Base-by-base conservation (phyloP, 2,797 vertebrate genomes). In the Sardinella longiceps region DNA sequence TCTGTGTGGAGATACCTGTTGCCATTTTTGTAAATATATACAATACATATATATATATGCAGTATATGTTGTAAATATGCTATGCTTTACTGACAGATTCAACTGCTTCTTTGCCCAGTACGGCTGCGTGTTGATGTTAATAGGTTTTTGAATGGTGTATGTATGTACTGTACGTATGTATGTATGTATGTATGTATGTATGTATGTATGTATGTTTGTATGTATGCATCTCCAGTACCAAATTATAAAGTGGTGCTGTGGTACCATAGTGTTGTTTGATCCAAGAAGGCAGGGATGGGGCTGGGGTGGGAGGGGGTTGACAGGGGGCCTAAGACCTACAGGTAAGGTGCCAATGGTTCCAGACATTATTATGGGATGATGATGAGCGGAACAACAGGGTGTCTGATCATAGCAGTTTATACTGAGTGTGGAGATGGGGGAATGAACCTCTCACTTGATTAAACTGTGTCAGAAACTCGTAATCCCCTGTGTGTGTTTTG, bases 31-130 rank as follows among this genome's bases (percentile, higher is more conserved):
- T 87, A 84, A 45, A 45, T 2, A 45, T 3, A 45, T 3, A 45
- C 2, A 45, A 45, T 48, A 48, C 12, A 45, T 5, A 48, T 48
- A 48, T 48, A 48, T 12, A 46, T 46, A 46, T 46, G 10, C 10
- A 48, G 43, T 91, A 90, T 56, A 85, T 85, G 81, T 84, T 93
- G 91, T 94, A 92, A 88, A 95, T 95, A 95, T 91, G 51, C 85
- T 4, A 82, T 46, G 84, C 80, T 80, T 80, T 81, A 86, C 53
- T 63, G 48, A 81, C 70, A 88, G 85, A 77, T 81, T 86, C 56
- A 88, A 48, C 82, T 88, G 86, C 66, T 84, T 87, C 82, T 70
- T 37, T 85, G 86, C 82, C 85, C 82, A 20, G 56, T 80, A 60
- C 37, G 80, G 70, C 53, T 60, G 63, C 60, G 28, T 46, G 28